Conservation (phyloP, 2,113 vertebrate genomes). For the Neofelis nebulosa region DNA sequence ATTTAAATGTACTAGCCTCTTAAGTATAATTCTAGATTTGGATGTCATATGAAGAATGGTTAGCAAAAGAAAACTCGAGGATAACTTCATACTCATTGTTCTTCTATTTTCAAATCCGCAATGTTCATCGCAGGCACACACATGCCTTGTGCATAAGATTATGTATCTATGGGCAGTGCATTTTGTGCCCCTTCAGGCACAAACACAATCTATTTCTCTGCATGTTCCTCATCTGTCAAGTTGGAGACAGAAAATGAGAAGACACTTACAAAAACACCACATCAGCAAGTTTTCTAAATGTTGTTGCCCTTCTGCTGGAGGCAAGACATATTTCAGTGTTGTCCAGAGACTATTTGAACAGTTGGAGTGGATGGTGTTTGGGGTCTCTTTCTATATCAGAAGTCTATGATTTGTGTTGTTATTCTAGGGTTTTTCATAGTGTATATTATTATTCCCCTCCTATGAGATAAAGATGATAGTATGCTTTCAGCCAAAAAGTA, state of each 20-base stretch:
- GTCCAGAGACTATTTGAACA: not conserved
- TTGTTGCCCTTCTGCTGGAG: not conserved
- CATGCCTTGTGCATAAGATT: not conserved
- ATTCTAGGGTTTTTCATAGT: not conserved
- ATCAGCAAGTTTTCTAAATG: slow-evolving; percentile 57
- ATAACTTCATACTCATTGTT: not conserved
- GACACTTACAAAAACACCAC: not conserved
- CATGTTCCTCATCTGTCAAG: slow-evolving; percentile 32
- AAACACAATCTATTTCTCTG: slow-evolving; percentile 57
- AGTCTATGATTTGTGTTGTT: not conserved
- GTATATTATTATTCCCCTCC: not conserved
- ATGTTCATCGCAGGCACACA: not conserved
- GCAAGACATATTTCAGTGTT: not conserved
- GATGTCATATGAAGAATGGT: not conserved
- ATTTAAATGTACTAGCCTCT: not conserved
- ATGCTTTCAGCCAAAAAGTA: not conserved
- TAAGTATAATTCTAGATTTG: not conserved
- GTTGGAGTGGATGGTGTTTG: not conserved
- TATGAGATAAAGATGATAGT: not conserved
- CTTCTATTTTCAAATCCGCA: not conserved
- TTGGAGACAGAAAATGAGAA: slow-evolving; percentile 47
- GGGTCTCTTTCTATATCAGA: not conserved
- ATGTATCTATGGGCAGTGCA: not conserved
- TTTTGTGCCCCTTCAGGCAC: slow-evolving; percentile 16
- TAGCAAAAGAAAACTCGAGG: not conserved